Evolutionary conservation across 2,113 vertebrate species (phyloP), one percentile per base, ranked within the genome.

Genomic region (Atrichornis clamosus): DNA sequence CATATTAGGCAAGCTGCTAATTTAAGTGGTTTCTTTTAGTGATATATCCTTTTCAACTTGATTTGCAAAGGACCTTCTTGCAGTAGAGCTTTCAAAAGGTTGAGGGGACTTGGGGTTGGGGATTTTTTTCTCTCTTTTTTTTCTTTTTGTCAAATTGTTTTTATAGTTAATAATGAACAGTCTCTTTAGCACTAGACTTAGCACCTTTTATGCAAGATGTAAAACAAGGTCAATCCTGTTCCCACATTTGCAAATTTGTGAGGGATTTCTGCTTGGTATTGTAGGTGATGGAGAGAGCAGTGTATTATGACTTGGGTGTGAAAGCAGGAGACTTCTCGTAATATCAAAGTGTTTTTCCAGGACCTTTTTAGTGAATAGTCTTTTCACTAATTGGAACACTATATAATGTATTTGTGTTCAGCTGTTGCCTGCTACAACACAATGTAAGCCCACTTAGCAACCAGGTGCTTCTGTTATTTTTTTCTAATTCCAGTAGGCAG

Each of bases 21-120:
- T 92, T 95, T 84, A 80, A 86, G 63, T 89, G 19, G 24, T 89
- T 91, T 82, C 47, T 82, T 89, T 77, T 75, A 93, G 78, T 53
- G 49, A 75, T 59, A 53, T 0, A 47, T 69, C n/a, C 52, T 84
- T 95, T 93, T 84, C 56, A 72, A n/a, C 41, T 84, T 60, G 62
- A 79, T 83, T 62, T 86, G 83, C 75, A 39, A 35, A 59, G 65
- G 55, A 60, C 32, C 75, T 72, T 68, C 24, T 92, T 76, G n/a
- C 47, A 74, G 83, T 58, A 80, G 60, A 90, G 68, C 47, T 94
- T 68, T 73, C 81, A 70, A 58, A 94, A 94, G 86, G 85, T 62
- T 81, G 42, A 94, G 56, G 9, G 76, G 84, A 26, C 44, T 73
- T 3, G 1, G 17, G 14, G 30, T 70, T 80, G 12, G 32, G 17